These are phyloP conservation scores for Galbula dea DNA, from an alignment of 2,113 vertebrate species.

Conservation along the genomic window DNA sequence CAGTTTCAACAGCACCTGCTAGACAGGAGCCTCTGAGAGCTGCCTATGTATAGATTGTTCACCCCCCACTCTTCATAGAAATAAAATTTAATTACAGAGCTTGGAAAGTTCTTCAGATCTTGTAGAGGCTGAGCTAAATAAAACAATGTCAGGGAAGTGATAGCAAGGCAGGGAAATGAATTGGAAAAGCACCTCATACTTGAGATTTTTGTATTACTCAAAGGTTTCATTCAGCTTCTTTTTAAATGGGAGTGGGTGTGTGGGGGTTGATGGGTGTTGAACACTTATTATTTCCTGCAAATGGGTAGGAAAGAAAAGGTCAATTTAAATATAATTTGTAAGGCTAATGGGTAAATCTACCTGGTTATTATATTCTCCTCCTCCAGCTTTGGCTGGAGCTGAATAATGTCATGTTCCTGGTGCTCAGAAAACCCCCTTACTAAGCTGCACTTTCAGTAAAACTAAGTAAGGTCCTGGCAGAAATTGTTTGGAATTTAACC, in stretches of 20 bases:
- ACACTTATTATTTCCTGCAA: background rate
- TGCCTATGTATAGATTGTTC: background rate
- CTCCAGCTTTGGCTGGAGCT: background rate
- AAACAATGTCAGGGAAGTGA: background rate
- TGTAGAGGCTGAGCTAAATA: background rate
- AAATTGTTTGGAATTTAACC: background rate
- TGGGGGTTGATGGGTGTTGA: background rate
- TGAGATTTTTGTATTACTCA: background rate
- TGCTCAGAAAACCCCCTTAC: background rate
- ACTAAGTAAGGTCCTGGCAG: background rate
- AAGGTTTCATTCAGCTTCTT: constrained; percentile 19
- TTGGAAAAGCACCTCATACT: background rate
- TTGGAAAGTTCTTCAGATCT: background rate
- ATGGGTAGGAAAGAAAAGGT: background rate
- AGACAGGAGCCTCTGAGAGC: background rate
- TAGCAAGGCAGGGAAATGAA: background rate
- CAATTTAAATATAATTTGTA: background rate
- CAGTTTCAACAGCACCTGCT: background rate
- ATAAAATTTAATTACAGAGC: constrained; percentile 3
- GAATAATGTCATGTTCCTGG: background rate
- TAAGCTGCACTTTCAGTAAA: background rate
- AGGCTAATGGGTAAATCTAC: background rate
- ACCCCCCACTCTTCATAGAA: background rate
- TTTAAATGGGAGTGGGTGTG: background rate
- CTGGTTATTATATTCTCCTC: background rate